Conservation (phyloP, 2,888 invertebrate species). For the Piscicola geometra region DNA sequence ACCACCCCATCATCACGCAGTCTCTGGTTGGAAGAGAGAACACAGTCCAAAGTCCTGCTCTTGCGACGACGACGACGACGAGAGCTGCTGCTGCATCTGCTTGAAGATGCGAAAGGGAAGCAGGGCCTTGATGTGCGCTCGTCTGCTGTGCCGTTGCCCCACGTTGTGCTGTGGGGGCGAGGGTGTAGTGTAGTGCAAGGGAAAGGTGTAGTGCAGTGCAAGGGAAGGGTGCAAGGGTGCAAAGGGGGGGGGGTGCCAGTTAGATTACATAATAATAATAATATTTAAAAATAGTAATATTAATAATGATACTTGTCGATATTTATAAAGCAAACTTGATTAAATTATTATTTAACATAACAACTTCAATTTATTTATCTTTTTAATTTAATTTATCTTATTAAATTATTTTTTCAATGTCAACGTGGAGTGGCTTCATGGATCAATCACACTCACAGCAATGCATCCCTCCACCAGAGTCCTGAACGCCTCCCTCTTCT, state of each 20-base stretch:
- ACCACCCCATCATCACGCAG: neutral
- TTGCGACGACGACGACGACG: slow-evolving; percentile 41
- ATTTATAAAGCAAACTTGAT: no score
- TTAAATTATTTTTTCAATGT: neutral
- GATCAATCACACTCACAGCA: slow-evolving; percentile 48
- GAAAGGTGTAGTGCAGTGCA: no score
- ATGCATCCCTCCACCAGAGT: slow-evolving; percentile 51
- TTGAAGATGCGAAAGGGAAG: slow-evolving; percentile 59
- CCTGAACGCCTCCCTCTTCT: slow-evolving; percentile 82
- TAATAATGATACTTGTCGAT: no score
- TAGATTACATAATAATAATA: neutral
- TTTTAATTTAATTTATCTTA: slow-evolving; percentile 4
- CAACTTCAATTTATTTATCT: neutral
- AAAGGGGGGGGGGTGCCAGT: neutral
- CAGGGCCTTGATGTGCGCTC: slow-evolving; percentile 77
- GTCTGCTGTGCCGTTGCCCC: slow-evolving; percentile 79
- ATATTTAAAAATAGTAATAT: neutral
- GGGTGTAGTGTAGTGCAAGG: no score
- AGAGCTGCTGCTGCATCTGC: slow-evolving; percentile 28
- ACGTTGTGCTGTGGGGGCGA: slow-evolving; percentile 72
- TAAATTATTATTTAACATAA: neutral
- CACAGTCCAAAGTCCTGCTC: slow-evolving; percentile 48
- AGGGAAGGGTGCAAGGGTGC: no score
- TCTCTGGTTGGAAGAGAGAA: slow-evolving; percentile 45
- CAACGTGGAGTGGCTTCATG: neutral